phyloP scores from a whole-genome alignment of 2,113 vertebrate genomes.

The Myotis lucifugus region DNA sequence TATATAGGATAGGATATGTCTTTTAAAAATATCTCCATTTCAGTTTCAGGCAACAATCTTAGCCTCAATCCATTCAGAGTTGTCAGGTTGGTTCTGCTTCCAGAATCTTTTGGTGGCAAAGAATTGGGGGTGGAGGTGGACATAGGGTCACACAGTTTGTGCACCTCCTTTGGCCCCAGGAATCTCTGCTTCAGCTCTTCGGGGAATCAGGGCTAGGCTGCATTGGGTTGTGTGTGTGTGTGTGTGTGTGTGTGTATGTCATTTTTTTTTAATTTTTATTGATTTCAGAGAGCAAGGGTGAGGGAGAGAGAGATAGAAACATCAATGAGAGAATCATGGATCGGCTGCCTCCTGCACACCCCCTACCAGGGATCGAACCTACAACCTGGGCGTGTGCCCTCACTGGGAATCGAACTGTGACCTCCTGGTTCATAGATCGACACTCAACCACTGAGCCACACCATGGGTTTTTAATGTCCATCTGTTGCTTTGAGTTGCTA shows the following conservation, averaged over 20 bases:
- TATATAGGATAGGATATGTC: background rate
- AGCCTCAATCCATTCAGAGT: background rate
- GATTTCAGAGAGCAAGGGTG: no score
- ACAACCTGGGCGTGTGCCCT: no score
- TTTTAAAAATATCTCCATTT: background rate
- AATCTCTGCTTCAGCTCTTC: background rate
- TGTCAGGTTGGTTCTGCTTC: background rate
- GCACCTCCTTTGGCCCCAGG: background rate
- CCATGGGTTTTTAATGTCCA: constrained; percentile 6
- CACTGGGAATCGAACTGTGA: no score
- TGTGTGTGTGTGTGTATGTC: no score
- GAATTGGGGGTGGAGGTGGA: background rate
- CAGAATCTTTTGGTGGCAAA: background rate
- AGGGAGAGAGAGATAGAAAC: no score
- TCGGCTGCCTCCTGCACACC: no score
- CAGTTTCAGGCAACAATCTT: background rate
- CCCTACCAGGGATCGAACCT: no score
- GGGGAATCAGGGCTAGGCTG: background rate
- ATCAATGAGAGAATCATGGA: no score
- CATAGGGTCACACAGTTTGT: rapidly evolving
- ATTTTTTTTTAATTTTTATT: no score
- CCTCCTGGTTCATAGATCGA: no score
- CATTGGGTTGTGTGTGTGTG: background rate
- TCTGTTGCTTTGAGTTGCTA: constrained; percentile 28
- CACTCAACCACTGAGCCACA: no score